phyloP scores from a whole-genome alignment of 2,797 vertebrate genomes.

The Acanthurus tractus region DNA sequence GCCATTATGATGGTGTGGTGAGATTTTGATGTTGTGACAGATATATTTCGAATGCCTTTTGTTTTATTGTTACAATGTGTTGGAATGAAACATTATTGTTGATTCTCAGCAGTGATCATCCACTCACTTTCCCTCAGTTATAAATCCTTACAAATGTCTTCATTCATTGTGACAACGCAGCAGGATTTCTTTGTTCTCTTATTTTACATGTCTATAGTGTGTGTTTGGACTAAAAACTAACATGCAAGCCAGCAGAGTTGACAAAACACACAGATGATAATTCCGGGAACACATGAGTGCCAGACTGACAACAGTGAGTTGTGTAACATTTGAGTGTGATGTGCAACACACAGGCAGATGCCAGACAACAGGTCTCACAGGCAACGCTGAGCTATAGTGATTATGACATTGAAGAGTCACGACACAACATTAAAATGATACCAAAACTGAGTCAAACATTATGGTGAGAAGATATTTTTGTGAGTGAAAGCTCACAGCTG shows the following conservation, averaged over 20 bases:
- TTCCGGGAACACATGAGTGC: slow-evolving; percentile 58
- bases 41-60: neutral
- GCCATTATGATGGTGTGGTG: too few relatives aligned
- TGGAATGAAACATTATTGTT: neutral
- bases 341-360: slow-evolving; percentile 13
- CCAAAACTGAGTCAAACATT: neutral
- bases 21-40: too few relatives aligned
- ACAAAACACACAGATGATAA: slow-evolving; percentile 83
- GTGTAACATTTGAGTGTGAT: slow-evolving; percentile 50
- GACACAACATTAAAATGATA: neutral
- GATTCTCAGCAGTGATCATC: neutral
- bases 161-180: slow-evolving; percentile 24
- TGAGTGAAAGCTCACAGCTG: neutral
- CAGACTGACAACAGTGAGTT: slow-evolving; percentile 53
- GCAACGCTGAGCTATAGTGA: neutral
- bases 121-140: neutral
- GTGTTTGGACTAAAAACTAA: slow-evolving; percentile 83
- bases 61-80: neutral
- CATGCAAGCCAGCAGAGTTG: slow-evolving; percentile 68
- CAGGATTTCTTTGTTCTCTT: slow-evolving; percentile 44
- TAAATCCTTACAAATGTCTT: slow-evolving; percentile 10
- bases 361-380: neutral
- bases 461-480: neutral
- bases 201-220: slow-evolving; percentile 74
- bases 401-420: neutral